Base-by-base conservation (phyloP, 2,797 vertebrate species). In the Bovichtus diacanthus region DNA sequence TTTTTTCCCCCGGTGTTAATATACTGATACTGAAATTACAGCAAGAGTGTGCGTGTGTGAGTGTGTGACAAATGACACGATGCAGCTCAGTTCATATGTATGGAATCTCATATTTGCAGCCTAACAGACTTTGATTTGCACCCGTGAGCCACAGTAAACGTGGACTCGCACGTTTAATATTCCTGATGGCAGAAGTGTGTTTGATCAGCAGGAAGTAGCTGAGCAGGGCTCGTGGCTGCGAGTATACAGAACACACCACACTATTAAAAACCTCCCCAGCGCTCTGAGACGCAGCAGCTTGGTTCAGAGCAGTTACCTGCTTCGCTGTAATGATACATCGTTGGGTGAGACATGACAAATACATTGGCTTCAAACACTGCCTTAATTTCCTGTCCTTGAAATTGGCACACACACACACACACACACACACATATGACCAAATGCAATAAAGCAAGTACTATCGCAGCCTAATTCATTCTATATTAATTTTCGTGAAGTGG, bases 401-500 rank as follows among this genome's bases (percentile, higher is more conserved):
- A 85, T 83, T 70, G 82, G 69, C 83, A 85, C 77, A 50, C 53
- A 23, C 76, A 31, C 74, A 62, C 75, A 69, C 76, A 55, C 65
- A 49, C 74, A 53, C 38, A 66, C 82, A 60, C 68, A 58, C 31
- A 34, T 31, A 34, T 2, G 31, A 31, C 9, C 49, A 81, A 68
- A 85, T 77, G 85, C 84, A 92, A 90, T 93, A 89, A 93, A 85
- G 84, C 82, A 61, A 83, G 82, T 72, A 80, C 85, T 80, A 91
- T 93, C 86, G 15, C 70, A 74, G 86, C 73, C 76, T 93, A 91
- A 91, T 92, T 94, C 86, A 86, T 87, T 90, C 86, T 86, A 88
- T 92, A 90, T 93, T 92, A 87, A 91, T 91, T 92, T 88, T 91
- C 12, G 83, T 89, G 86, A 93, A 91, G 92, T 93, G 90, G 91